These are phyloP conservation scores for Calidris pygmaea DNA, from an alignment of 2,113 vertebrate genomes.

Conservation along the genomic window DNA sequence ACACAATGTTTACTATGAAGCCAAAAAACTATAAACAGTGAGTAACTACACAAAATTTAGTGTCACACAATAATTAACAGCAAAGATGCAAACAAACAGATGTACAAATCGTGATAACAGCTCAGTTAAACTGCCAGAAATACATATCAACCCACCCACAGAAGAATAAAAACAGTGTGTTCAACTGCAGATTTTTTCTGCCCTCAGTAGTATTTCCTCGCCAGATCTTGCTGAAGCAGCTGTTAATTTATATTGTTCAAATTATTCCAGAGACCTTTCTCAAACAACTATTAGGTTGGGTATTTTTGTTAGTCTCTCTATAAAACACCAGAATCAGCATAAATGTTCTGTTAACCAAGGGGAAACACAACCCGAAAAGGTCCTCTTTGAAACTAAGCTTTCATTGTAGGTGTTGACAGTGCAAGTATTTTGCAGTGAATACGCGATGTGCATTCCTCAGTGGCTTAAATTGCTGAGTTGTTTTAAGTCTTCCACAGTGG, in stretches of 20 bases:
- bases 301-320: rapidly evolving
- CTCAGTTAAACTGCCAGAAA: slow-evolving; percentile 48
- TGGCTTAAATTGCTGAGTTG: slow-evolving; percentile 22
- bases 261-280: neutral
- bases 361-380: neutral
- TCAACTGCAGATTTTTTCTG: neutral
- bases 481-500: neutral
- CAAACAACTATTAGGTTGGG: neutral
- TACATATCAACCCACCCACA: slow-evolving; percentile 49
- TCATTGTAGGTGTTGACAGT: neutral
- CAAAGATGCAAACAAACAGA: slow-evolving; percentile 63
- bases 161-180: neutral
- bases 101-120: neutral
- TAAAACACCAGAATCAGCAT: neutral
- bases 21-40: slow-evolving; percentile 23
- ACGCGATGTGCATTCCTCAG: slow-evolving; percentile 15
- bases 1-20: slow-evolving; percentile 46
- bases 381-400: neutral
- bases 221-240: slow-evolving; percentile 30
- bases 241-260: slow-evolving; percentile 1
- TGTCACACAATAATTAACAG: slow-evolving; percentile 49
- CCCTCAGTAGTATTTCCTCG: neutral
- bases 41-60: slow-evolving; percentile 50
- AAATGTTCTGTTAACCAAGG: neutral
- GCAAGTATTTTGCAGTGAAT: slow-evolving; percentile 38